phyloP scores from a whole-genome alignment of 2,888 invertebrate species.

The Acronicta alni region DNA sequence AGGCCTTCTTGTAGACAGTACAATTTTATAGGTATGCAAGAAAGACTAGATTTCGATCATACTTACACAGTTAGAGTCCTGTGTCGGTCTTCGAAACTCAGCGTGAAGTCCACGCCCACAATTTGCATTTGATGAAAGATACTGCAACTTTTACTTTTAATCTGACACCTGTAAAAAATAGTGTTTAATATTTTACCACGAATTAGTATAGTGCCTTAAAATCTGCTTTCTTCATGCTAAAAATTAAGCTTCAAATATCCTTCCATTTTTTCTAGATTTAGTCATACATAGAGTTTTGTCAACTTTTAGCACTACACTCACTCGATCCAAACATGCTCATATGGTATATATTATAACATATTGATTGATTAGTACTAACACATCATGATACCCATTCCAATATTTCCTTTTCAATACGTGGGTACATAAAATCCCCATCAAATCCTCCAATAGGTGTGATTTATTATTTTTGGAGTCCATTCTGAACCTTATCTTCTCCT shows the following conservation, averaged over 20 bases:
- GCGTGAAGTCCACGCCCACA: conserved; percentile 4
- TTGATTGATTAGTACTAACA: conserved; percentile 47
- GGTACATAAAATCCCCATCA: neutral
- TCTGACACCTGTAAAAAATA: conserved; percentile 42
- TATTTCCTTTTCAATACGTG: conserved; percentile 12
- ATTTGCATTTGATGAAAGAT: neutral
- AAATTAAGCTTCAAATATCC: conserved; percentile 15
- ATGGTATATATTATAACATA: conserved; percentile 43
- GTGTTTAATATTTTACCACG: conserved; percentile 13
- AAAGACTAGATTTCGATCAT: neutral
- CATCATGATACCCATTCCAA: conserved; percentile 23
- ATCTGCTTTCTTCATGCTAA: conserved; percentile 31
- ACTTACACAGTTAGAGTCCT: conserved; percentile 21
- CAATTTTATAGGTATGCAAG: conserved; percentile 3
- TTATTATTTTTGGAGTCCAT: neutral
- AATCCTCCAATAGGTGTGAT: neutral
- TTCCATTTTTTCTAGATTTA: conserved; percentile 41
- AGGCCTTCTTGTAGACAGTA: neutral
- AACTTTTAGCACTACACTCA: conserved; percentile 34
- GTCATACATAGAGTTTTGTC: conserved; percentile 23
- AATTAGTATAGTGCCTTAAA: conserved; percentile 30
- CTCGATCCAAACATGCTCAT: conserved; percentile 61
- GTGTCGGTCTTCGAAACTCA: conserved; percentile 1
- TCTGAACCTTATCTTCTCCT: neutral
- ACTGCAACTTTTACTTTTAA: conserved; percentile 25